Percentiles rank a stretch among this genome's conserved stretches.
These are phyloP conservation scores for Rhea americana DNA, from an alignment of 2,113 vertebrate genomes.

Conservation along the genomic window DNA sequence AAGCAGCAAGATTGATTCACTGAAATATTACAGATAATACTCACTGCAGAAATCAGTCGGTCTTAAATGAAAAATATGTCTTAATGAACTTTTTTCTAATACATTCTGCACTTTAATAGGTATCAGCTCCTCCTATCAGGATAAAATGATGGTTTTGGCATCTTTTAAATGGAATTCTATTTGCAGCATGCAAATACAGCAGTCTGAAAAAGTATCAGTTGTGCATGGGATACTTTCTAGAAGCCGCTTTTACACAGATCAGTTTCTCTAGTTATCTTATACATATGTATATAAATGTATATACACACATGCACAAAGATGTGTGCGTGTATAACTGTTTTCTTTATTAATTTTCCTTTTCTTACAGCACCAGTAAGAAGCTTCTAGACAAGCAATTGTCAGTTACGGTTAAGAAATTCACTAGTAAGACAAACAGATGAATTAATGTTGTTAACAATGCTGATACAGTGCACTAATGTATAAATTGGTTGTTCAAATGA, in stretches of 20 bases:
- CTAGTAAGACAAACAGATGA: background rate
- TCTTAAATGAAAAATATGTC: background rate
- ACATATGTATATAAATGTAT: background rate
- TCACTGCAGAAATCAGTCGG: background rate
- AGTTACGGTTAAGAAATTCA: background rate
- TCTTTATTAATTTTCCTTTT: background rate
- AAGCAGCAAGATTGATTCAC: background rate
- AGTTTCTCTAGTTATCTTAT: background rate
- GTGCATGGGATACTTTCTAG: background rate
- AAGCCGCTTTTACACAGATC: background rate
- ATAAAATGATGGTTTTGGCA: background rate
- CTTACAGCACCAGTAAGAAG: background rate
- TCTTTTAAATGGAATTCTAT: background rate
- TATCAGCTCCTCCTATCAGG: background rate
- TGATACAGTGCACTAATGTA: background rate
- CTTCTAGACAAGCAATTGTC: background rate
- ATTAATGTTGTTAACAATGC: background rate
- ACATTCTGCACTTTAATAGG: background rate
- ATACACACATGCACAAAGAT: background rate
- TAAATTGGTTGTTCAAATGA: background rate
- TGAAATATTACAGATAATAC: background rate
- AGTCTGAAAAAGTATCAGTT: background rate
- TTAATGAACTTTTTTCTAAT: background rate
- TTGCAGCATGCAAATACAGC: background rate
- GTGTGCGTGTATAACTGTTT: background rate